Base-by-base conservation (phyloP, 2,888 invertebrate genomes). In the Blera fallax region DNA sequence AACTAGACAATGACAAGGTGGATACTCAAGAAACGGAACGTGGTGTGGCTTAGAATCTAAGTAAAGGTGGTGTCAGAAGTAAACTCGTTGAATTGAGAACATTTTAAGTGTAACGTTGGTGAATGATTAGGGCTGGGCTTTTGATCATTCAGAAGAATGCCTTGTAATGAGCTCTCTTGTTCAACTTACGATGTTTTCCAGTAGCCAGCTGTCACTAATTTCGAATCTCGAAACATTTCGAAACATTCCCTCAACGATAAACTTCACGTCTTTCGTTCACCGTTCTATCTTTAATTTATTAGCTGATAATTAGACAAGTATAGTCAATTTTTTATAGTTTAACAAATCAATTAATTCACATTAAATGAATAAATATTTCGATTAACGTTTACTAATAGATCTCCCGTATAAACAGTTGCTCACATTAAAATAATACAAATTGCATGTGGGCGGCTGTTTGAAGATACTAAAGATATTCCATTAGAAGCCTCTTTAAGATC, bases 1-100 rank as follows among this genome's bases (percentile, higher is more conserved):
- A 64, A 62, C 37, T 10, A 34, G 60, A 40, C 60, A 73, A 73
- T 27, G 60, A 40, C 60, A 73, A 73, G 62, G 62, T n/a, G 27
- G 45, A 10, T 14, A 16, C 48, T 70, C 24, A 21, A 6, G 48
- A n/a, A n/a, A n/a, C n/a, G n/a, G n/a, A n/a, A 48, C 21, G n/a
- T 34, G 43, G 34, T 54, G 16, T 54, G 29, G 29, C 16, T 8
- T n/a, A 32, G 54, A 54, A 54, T 27, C 14, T 24, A 24, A 24
- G 2, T 24, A 24, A 24, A 4, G 2, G 24, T 2, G 24, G 24
- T 24, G 2, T 24, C 24, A 24, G 24, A 24, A 24, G 24, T 24
- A 4, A n/a, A n/a, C n/a, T n/a, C n/a, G n/a, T n/a, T n/a, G n/a
- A n/a, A n/a, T n/a, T n/a, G n/a, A n/a, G n/a, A n/a, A n/a, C n/a